Percentiles rank a stretch among this genome's conserved stretches.
These are phyloP conservation scores for Leucania comma DNA, from an alignment of 2,888 invertebrate species.

Conservation along the genomic window DNA sequence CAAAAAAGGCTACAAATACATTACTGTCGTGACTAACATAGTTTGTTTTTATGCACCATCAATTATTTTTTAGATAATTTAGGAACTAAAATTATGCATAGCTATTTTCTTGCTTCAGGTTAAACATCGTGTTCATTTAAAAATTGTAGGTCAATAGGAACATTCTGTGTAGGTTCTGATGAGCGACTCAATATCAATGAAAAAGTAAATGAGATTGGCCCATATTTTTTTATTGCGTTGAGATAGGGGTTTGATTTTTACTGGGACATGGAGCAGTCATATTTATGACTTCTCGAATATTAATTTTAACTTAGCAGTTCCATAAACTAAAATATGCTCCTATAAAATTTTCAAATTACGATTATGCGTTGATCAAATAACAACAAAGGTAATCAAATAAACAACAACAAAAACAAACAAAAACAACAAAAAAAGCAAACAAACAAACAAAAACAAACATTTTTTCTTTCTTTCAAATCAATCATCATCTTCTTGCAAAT, in stretches of 20 bases:
- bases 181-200: slow-evolving; percentile 2
- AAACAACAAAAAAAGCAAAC: too few species aligned
- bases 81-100: background rate
- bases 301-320: slow-evolving; percentile 8
- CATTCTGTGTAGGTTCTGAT: slow-evolving; percentile 5
- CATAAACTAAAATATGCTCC: background rate
- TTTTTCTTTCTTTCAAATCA: too few species aligned
- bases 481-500: background rate
- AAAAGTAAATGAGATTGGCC: slow-evolving; percentile 12
- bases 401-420: too few species aligned
- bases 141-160: slow-evolving; percentile 3
- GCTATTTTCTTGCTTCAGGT: background rate
- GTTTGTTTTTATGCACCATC: background rate
- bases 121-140: background rate
- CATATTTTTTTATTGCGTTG: slow-evolving; percentile 19
- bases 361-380: background rate
- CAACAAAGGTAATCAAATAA: too few species aligned
- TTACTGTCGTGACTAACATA: background rate
- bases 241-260: background rate
- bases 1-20: background rate
- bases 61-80: background rate
- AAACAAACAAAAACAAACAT: too few species aligned
- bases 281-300: background rate
- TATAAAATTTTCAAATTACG: background rate
- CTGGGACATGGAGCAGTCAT: background rate